Conservation (phyloP, 37 sponge, comb jelly and placozoan species). For the Oopsacas minuta region DNA sequence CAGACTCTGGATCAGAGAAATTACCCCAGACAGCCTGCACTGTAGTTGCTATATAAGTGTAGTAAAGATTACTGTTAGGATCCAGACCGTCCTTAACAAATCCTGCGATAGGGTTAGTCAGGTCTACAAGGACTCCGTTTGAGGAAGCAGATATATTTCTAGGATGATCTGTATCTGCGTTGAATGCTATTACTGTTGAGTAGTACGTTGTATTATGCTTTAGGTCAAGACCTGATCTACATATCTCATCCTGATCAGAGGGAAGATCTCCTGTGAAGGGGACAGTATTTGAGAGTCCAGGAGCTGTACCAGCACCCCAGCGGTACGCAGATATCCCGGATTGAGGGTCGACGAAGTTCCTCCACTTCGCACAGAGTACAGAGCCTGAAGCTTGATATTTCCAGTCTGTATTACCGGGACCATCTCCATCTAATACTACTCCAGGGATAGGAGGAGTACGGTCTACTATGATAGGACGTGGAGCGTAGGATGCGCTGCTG, state of each 20-base stretch:
- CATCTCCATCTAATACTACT: slow-evolving; percentile 28
- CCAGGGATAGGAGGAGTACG: slow-evolving; percentile 47
- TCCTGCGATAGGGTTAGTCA: slow-evolving; percentile 35
- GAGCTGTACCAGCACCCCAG: slow-evolving; percentile 26
- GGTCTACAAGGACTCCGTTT: slow-evolving; percentile 46
- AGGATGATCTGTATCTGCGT: slow-evolving; percentile 27
- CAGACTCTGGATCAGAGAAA: slow-evolving; percentile 54
- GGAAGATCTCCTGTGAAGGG: neutral
- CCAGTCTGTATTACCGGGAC: neutral
- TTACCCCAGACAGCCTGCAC: slow-evolving; percentile 39
- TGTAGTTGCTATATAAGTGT: slow-evolving; percentile 32
- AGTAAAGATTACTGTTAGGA: neutral
- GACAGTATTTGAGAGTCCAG: neutral
- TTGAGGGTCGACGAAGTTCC: slow-evolving; percentile 46
- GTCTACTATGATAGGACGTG: slow-evolving; percentile 39
- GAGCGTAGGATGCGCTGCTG: slow-evolving; percentile 12
- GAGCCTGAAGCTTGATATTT: slow-evolving; percentile 28
- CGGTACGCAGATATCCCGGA: slow-evolving; percentile 33
- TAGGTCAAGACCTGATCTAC: slow-evolving; percentile 28
- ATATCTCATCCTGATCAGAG: slow-evolving; percentile 18
- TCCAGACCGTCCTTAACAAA: slow-evolving; percentile 32
- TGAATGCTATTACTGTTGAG: slow-evolving; percentile 40
- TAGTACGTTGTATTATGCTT: slow-evolving; percentile 37
- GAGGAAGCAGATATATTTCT: slow-evolving; percentile 29
- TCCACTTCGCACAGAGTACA: slow-evolving; percentile 42